Conservation (phyloP, 2,113 vertebrate genomes). For the Rhinopithecus roxellana region DNA sequence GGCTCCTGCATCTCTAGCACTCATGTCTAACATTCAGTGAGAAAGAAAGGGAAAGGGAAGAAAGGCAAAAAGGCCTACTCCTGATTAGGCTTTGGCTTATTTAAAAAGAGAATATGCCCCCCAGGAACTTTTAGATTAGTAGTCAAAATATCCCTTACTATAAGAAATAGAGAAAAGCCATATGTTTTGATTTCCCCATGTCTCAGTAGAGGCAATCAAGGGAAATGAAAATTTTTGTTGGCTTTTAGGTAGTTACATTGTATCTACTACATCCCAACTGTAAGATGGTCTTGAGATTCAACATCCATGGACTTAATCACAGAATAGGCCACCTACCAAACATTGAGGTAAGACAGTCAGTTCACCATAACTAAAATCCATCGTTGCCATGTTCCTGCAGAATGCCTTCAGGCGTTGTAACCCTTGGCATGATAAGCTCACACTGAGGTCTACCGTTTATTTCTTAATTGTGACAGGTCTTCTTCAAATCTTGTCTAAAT, state of each 20-base stretch:
- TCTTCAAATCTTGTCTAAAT: background rate
- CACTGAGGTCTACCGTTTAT: background rate
- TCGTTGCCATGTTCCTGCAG: background rate
- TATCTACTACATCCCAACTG: background rate
- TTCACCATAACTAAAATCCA: background rate
- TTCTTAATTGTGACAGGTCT: background rate
- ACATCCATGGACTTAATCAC: background rate
- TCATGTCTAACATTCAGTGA: background rate
- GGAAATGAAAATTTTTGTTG: background rate
- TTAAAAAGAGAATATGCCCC: background rate
- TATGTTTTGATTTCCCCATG: background rate
- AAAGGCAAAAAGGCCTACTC: background rate
- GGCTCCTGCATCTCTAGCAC: background rate
- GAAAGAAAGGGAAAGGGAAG: background rate
- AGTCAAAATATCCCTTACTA: background rate
- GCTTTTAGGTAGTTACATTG: background rate
- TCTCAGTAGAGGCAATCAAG: background rate
- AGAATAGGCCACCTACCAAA: background rate
- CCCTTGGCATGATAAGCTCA: background rate
- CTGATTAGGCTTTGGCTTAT: constrained; percentile 10
- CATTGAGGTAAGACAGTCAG: background rate
- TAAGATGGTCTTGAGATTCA: background rate
- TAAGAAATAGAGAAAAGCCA: background rate
- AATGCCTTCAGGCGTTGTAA: background rate
- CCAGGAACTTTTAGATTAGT: background rate